Percentiles rank a stretch among this genome's conserved stretches.
Evolutionary conservation across 2,888 invertebrate species (phyloP).

Genomic region (Tigriopus californicus): DNA sequence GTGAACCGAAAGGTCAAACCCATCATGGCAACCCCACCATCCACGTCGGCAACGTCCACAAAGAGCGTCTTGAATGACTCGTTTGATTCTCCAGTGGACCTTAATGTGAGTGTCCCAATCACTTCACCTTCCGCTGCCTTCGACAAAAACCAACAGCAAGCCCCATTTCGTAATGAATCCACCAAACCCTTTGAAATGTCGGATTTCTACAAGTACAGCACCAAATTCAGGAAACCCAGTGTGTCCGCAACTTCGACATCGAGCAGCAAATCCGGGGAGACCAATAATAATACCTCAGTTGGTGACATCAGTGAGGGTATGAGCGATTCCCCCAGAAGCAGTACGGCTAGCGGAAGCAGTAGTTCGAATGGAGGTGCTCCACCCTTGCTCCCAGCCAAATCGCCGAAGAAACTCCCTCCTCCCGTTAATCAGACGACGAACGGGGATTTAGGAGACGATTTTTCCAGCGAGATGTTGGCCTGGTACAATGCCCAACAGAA

Average conservation of each 20-base stretch:
- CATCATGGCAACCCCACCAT: not conserved
- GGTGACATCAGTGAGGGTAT: slow-evolving; percentile 20
- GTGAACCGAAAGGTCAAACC: slow-evolving; percentile 11
- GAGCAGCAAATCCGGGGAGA: slow-evolving; percentile 21
- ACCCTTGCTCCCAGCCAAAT: not conserved
- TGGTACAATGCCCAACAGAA: slow-evolving; percentile 29
- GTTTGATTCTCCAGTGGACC: slow-evolving; percentile 21
- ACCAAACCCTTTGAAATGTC: slow-evolving; percentile 95
- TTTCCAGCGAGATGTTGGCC: slow-evolving; percentile 37
- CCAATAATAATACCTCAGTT: slow-evolving; percentile 21
- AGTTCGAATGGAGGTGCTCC: not conserved
- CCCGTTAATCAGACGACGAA: slow-evolving; percentile 24
- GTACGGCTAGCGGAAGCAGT: not conserved
- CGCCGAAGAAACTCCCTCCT: slow-evolving; percentile 18
- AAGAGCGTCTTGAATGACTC: slow-evolving; percentile 12
- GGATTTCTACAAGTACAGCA: slow-evolving; percentile 93
- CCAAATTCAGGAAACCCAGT: slow-evolving; percentile 46
- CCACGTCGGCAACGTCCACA: not conserved
- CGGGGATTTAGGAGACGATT: slow-evolving; percentile 29
- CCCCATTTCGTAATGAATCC: slow-evolving; percentile 39
- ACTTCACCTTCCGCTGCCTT: slow-evolving; percentile 15
- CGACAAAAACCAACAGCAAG: slow-evolving; percentile 33
- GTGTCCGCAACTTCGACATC: slow-evolving; percentile 26
- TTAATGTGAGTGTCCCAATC: too few relatives aligned
- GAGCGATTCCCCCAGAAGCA: slow-evolving; percentile 20